Evolutionary conservation across 1,140 invertebrate genomes (phyloP).

Genomic region (Zaprionus capensis): DNA sequence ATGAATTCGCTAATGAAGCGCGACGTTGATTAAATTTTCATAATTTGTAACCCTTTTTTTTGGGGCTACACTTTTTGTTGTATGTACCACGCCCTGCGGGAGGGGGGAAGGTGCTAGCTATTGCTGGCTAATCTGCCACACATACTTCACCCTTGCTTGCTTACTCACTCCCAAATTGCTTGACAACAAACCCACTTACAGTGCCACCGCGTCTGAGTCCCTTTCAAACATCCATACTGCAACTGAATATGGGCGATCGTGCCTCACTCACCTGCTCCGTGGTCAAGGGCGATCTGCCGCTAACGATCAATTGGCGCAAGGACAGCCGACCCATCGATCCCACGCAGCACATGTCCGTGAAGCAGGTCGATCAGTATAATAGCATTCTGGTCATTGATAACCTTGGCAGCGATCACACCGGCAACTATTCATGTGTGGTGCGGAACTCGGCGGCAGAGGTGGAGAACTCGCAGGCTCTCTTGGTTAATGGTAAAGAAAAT

Average conservation of each 20-base stretch:
- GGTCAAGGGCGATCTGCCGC: constrained; percentile 90
- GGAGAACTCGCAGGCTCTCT: constrained; percentile 89
- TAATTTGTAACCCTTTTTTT: constrained; percentile 66
- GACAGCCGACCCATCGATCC: constrained; percentile 88
- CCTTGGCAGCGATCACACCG: constrained; percentile 90
- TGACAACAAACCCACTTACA: constrained; percentile 85
- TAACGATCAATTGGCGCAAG: constrained; percentile 91
- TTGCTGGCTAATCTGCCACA: background rate
- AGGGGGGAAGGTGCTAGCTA: no score
- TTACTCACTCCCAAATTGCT: constrained; percentile 45
- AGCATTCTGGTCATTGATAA: constrained; percentile 92
- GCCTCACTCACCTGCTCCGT: constrained; percentile 91
- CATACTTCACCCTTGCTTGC: constrained; percentile 11
- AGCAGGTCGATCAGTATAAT: constrained; percentile 91
- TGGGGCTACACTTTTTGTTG: background rate
- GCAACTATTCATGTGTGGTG: constrained; percentile 91
- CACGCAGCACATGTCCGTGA: constrained; percentile 87
- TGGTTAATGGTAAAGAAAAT: constrained; percentile 90
- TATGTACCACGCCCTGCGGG: no score
- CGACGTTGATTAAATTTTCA: constrained; percentile 75
- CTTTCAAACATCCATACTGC: constrained; percentile 89
- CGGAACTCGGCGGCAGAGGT: constrained; percentile 90
- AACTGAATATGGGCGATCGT: constrained; percentile 90
- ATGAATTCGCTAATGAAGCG: constrained; percentile 78
- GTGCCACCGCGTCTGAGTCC: constrained; percentile 93